Base-by-base conservation (phyloP, 2,797 vertebrate species). In the Botia almorhae region DNA sequence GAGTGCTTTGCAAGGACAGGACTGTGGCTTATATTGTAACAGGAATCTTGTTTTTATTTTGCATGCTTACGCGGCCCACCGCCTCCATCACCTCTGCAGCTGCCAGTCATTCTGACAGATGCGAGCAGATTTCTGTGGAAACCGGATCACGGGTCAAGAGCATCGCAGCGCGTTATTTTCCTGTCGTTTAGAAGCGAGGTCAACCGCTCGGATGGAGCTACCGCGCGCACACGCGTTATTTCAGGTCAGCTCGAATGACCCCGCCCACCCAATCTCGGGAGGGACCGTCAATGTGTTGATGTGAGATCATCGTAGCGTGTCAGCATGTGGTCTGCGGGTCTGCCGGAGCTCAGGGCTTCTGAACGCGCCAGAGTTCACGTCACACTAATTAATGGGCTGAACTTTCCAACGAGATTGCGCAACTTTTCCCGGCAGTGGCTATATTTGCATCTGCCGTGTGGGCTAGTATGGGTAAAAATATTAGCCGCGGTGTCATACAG, bases 41-140 rank as follows among this genome's bases (percentile, higher is more conserved):
- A 67, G 48, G 90, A 92, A 92, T 94, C 93, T 93, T 92, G 78
- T 93, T 93, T 93, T 93, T 93, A 93, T 92, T 84, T 92, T 83
- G 80, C 86, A 89, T 85, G 93, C 92, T 71, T 90, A 89, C 87
- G 88, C 89, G 92, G 94, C 94, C 94, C 88, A 83, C 91, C 89
- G 83, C 92, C 91, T 91, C 85, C 87, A 68, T 69, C 60, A 88
- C 84, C 90, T 87, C 91, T 76, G 92, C 93, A 92, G 92, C 94
- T 94, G 94, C 93, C 94, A 91, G 88, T 90, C 88, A 91, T 93
- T 92, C 90, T 91, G 93, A 93, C 92, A 91, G 95, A 94, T 90
- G 92, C 87, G 82, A 93, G 93, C 92, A 87, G 92, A 93, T 95
- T 95, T 92, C 91, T 70, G 8, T 87, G 91, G 93, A 93, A 93